phyloP scores from a whole-genome alignment of 2,113 vertebrate genomes.

The Rhegmatorhina hoffmannsi region DNA sequence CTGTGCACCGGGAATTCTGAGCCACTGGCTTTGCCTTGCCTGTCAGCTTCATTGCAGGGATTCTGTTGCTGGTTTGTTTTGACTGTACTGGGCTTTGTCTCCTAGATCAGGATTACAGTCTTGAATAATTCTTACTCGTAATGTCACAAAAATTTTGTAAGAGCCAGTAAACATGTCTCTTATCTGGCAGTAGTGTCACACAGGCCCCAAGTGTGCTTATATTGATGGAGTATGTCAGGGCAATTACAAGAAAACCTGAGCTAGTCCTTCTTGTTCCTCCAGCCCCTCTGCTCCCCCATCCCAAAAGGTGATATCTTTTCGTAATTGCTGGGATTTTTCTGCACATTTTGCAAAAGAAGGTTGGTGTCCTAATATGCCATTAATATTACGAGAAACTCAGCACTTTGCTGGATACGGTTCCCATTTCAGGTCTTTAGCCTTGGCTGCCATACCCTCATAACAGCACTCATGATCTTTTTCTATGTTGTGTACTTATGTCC shows the following conservation, averaged over 20 bases:
- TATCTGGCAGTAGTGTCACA: not conserved
- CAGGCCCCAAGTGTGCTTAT: not conserved
- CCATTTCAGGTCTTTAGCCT: not conserved
- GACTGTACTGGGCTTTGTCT: not conserved
- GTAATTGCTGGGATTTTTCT: not conserved
- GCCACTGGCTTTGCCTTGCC: not conserved
- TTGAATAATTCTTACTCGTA: not conserved
- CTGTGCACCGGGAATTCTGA: not conserved
- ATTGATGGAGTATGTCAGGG: not conserved
- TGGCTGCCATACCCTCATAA: not conserved
- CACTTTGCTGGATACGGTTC: not conserved
- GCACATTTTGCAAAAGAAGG: not conserved
- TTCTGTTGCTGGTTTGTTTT: not conserved
- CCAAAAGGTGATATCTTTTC: not conserved
- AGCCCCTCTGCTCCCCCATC: not conserved
- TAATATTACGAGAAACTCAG: not conserved
- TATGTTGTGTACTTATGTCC: not conserved
- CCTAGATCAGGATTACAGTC: not conserved
- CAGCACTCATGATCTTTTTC: not conserved
- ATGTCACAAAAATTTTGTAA: not conserved
- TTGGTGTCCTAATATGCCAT: not conserved
- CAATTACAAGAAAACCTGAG: not conserved
- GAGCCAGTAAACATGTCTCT: not conserved
- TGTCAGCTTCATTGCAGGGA: not conserved
- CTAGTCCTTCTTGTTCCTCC: not conserved